Evolutionary conservation across 2,888 invertebrate genomes (phyloP), one percentile per base, ranked within the genome.

Genomic region (Barypeithes pellucidus): DNA sequence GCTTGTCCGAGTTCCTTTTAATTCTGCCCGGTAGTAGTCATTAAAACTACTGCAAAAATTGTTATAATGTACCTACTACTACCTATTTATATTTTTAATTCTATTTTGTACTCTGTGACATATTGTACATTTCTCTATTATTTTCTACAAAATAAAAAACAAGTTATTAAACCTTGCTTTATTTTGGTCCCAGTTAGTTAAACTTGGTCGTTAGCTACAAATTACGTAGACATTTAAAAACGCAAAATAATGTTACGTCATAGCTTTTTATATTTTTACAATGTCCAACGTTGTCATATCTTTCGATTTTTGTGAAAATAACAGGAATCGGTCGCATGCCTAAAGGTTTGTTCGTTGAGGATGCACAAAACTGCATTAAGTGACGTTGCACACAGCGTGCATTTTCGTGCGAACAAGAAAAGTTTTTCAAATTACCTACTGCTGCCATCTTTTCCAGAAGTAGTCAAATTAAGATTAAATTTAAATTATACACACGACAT

Each of bases 41-140:
- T 77, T 77, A 68, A 77, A 77, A 22, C 77, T 77, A 81, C 78
- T 79, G 78, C 83, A 82, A 81, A 73, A 76, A 73, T 72, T 59
- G 72, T 75, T 67, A 52, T 41, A 29, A 80, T 82, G 82, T 85
- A 84, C 82, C 83, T 83, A 84, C 80, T 82, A 81, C 82, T 85
- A n/a, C n/a, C n/a, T n/a, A 85, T 85, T 85, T 84, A 85, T 85
- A 85, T 84, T 84, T 83, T 85, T 84, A 84, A 83, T 84, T 85
- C 83, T 85, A 85, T 85, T 85, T 85, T 86, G 84, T 86, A 86
- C 83, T 82, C 82, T 84, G 83, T 84, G 84, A 85, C 82, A 84
- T 83, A 84, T 80, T 85, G 85, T 85, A 86, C 84, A 86, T 84
- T 84, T 85, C 81, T 84, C 81, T 84, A 84, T 84, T 84, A 84